Conservation (phyloP, 2,113 vertebrate species). For the Thalassarche chlororhynchos region DNA sequence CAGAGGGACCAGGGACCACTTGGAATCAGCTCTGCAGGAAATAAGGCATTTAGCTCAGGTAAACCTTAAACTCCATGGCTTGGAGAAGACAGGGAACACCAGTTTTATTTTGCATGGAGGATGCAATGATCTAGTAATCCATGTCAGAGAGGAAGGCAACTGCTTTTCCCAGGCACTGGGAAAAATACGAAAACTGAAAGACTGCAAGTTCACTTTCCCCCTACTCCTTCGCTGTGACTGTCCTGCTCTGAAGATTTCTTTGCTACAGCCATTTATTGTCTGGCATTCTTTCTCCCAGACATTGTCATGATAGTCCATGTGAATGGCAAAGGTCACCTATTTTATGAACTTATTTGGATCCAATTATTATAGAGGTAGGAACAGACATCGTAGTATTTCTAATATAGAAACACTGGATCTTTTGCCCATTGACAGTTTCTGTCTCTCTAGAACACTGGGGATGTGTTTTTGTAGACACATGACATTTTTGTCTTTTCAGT, state of each 20-base stretch:
- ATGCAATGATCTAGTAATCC: neutral
- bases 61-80: neutral
- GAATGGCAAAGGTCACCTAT: neutral
- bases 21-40: neutral
- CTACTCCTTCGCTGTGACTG: neutral
- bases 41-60: neutral
- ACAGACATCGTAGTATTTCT: neutral
- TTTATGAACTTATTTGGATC: neutral
- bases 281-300: neutral
- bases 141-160: neutral
- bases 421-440: neutral
- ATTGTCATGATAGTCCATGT: neutral
- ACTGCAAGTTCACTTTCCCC: neutral
- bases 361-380: neutral
- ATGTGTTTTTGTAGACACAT: neutral
- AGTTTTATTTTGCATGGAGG: neutral
- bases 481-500: neutral
- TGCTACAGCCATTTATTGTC: neutral
- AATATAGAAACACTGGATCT: neutral
- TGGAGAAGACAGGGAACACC: neutral
- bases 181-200: no score
- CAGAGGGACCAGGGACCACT: neutral
- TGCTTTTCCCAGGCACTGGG: neutral
- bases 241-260: neutral
- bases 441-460: neutral